Evolutionary conservation across 2,113 vertebrate species (phyloP).

Genomic region (Psammodynastes pulverulentus): DNA sequence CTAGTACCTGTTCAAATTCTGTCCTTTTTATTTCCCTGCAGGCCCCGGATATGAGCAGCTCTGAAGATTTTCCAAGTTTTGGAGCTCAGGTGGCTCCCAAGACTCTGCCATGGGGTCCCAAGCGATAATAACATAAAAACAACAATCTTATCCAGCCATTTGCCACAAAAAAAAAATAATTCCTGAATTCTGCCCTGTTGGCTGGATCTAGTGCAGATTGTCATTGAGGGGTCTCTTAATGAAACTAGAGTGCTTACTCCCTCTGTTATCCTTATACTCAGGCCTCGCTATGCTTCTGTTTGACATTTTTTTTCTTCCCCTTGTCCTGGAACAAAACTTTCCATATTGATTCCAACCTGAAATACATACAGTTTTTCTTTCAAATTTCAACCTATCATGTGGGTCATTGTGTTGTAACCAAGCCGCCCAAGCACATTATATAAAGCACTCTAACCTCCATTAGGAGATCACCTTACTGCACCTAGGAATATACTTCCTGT

Average conservation of each 20-base stretch:
- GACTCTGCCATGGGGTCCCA: constrained; percentile 96
- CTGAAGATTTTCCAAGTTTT: constrained; percentile 98
- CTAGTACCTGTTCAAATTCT: constrained; percentile 21
- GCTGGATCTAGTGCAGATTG: constrained; percentile 71
- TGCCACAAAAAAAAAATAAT: constrained; percentile 61
- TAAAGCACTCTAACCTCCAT: constrained; percentile 66
- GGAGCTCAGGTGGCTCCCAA: constrained; percentile 89
- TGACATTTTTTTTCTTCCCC: constrained; percentile 40
- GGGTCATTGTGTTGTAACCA: constrained; percentile 59
- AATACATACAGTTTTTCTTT: constrained; percentile 59
- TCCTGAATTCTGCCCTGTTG: constrained; percentile 67
- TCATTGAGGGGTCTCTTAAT: constrained; percentile 71
- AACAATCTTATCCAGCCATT: constrained; percentile 64
- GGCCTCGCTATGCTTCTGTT: constrained; percentile 50
- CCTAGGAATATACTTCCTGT: constrained; percentile 80
- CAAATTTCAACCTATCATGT: constrained; percentile 60
- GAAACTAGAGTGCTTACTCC: constrained; percentile 64
- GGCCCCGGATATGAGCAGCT: constrained; percentile 98
- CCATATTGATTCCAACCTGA: constrained; percentile 66
- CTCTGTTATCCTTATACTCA: constrained; percentile 61
- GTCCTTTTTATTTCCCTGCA: constrained; percentile 64
- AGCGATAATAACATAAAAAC: constrained; percentile 84
- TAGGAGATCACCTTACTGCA: constrained; percentile 70
- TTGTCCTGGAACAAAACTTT: constrained; percentile 51
- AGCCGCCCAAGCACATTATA: constrained; percentile 66